phyloP scores from a whole-genome alignment of 1,140 invertebrate species.

The Cataglyphis hispanica region DNA sequence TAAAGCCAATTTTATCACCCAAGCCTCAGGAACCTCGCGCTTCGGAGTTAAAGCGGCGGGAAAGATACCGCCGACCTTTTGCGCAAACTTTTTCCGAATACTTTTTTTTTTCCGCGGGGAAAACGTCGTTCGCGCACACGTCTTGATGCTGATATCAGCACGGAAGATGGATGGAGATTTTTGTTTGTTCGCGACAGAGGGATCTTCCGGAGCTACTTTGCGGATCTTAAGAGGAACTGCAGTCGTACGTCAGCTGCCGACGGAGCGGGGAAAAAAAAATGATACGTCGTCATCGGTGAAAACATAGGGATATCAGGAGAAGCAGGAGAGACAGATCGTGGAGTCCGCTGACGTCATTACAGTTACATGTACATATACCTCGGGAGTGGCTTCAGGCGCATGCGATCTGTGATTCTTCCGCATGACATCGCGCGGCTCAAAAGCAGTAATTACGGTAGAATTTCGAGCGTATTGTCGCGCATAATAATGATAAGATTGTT shows the following conservation, averaged over 20 bases:
- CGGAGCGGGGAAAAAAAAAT: conserved; percentile 27
- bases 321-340: conserved; percentile 21
- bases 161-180: conserved; percentile 54
- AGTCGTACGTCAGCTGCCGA: conserved; percentile 33
- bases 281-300: neutral
- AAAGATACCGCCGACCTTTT: neutral
- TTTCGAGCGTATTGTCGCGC: neutral
- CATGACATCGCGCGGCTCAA: conserved; percentile 3
- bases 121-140: conserved; percentile 11
- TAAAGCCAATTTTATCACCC: conserved; percentile 31
- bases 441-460: conserved; percentile 34
- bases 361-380: conserved; percentile 49
- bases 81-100: conserved; percentile 31
- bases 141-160: conserved; percentile 31
- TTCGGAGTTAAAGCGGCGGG: neutral
- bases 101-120: neutral
- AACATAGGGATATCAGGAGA: neutral
- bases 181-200: conserved; percentile 31
- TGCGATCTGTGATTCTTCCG: conserved; percentile 51
- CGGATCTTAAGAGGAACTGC: conserved; percentile 24
- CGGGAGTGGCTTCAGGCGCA: conserved; percentile 55
- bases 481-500: neutral
- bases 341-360: conserved; percentile 51
- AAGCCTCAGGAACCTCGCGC: neutral
- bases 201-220: neutral